phyloP scores from a whole-genome alignment of 2,888 invertebrate species.

The Coronaproctus castanopsis region DNA sequence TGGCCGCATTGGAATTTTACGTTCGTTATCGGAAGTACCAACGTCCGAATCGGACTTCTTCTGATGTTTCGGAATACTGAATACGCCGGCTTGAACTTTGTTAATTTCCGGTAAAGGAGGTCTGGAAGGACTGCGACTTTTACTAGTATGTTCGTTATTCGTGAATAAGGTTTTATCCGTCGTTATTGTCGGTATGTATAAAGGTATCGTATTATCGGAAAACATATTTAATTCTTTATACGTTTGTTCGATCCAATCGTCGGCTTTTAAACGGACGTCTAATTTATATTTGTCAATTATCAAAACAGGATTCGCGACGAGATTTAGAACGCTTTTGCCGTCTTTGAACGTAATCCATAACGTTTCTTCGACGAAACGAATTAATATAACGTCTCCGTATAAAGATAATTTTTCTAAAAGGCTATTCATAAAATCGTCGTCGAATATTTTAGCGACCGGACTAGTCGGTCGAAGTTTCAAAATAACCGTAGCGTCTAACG shows the following conservation, averaged over 20 bases:
- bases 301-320: conserved; percentile 25
- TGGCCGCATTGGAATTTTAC: conserved; percentile 1
- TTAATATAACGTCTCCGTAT: conserved; percentile 73
- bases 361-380: conserved; percentile 70
- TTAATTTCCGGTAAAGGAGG: conserved; percentile 16
- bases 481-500: conserved; percentile 84
- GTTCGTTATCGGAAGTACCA: background rate
- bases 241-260: conserved; percentile 64
- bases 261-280: conserved; percentile 54
- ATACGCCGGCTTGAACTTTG: conserved; percentile 30
- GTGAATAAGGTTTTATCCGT: background rate
- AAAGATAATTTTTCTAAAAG: conserved; percentile 60
- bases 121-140: conserved; percentile 7
- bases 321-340: conserved; percentile 67
- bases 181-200: conserved; percentile 30
- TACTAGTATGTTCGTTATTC: background rate
- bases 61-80: conserved; percentile 28
- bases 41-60: conserved; percentile 20
- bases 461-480: conserved; percentile 27
- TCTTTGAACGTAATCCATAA: conserved; percentile 85
- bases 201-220: conserved; percentile 61
- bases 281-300: conserved; percentile 25
- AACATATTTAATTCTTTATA: conserved; percentile 66
- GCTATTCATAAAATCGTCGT: conserved; percentile 57
- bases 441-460: conserved; percentile 34